Evolutionary conservation across 2,797 vertebrate species (phyloP), one percentile per base, ranked within the genome.

Genomic region (Carcharodon carcharias): DNA sequence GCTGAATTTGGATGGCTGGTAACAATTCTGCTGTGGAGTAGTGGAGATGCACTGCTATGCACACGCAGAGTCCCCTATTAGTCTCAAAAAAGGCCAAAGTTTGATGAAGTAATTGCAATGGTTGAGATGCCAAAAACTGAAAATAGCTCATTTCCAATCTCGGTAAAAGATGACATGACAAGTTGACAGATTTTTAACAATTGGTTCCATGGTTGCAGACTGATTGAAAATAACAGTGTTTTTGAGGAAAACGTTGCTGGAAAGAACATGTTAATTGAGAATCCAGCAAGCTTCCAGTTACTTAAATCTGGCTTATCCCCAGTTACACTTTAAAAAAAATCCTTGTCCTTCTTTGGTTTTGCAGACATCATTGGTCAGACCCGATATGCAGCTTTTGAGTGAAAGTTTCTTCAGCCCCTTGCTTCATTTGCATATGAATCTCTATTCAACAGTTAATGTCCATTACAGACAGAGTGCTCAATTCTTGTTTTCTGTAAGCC

Each of bases 351-450:
- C n/a, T 93, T 67, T 93, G 23, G n/a, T 93, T 97, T 97, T 97
- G 97, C 97, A 97, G 98, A 98, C 97, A 98, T 97, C 97, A 97
- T 97, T 97, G 98, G 97, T 98, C 98, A 98, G 97, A 98, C 97
- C 98, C 97, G 97, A 97, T 98, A 97, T 97, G 97, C 97, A 96
- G 61, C 97, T 98, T 67, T 98, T 98, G 98, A 98, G 98, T 45
- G 40, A 98, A 98, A 98, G 98, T 98, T 98, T 98, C 97, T 97
- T 97, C 98, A 98, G 97, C 97, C 98, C 98, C 98, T 98, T 97
- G 98, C 97, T 98, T 98, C 98, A 99, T 99, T 99, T 98, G 98
- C 98, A 99, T 99, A 97, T 99, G 98, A 98, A 98, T 98, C 97
- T 98, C 98, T 98, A 98, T 98, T 98, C 98, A 98, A 98, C 98